Conservation (phyloP, 2,888 invertebrate genomes). For the Mycalesis mineus region DNA sequence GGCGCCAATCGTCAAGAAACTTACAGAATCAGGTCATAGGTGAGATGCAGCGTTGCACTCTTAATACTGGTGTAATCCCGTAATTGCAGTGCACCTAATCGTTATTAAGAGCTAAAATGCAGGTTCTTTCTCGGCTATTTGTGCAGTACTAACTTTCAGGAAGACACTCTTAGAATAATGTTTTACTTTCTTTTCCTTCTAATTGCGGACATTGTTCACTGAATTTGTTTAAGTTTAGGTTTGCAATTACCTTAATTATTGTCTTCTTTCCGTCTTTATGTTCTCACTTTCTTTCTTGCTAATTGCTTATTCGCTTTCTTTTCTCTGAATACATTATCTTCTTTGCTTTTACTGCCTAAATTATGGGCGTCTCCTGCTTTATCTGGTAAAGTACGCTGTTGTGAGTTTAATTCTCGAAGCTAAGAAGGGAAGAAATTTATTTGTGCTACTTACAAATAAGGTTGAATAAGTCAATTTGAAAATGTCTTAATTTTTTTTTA, state of each 20-base stretch:
- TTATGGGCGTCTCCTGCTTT: too few species aligned
- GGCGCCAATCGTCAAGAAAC: too few species aligned
- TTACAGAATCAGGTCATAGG: background rate
- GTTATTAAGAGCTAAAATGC: background rate
- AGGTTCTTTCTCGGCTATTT: background rate
- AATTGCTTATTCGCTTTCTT: background rate
- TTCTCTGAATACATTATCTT: background rate
- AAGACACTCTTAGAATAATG: background rate
- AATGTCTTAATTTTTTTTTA: too few species aligned
- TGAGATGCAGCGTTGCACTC: background rate
- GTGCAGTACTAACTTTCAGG: background rate
- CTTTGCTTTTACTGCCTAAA: too few species aligned
- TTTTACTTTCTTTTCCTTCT: background rate
- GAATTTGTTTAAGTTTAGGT: background rate
- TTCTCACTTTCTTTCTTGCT: background rate
- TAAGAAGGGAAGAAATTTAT: too few species aligned
- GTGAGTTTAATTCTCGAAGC: too few species aligned
- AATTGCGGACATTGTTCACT: background rate
- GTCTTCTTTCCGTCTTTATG: background rate
- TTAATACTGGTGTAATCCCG: background rate
- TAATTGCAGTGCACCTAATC: background rate
- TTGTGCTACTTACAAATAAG: too few species aligned
- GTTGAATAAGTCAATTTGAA: too few species aligned
- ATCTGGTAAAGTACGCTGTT: too few species aligned
- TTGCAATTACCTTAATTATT: background rate